Percentiles rank a stretch among this genome's conserved stretches.
Conservation (phyloP, 2,113 vertebrate genomes). For the Nestor notabilis region DNA sequence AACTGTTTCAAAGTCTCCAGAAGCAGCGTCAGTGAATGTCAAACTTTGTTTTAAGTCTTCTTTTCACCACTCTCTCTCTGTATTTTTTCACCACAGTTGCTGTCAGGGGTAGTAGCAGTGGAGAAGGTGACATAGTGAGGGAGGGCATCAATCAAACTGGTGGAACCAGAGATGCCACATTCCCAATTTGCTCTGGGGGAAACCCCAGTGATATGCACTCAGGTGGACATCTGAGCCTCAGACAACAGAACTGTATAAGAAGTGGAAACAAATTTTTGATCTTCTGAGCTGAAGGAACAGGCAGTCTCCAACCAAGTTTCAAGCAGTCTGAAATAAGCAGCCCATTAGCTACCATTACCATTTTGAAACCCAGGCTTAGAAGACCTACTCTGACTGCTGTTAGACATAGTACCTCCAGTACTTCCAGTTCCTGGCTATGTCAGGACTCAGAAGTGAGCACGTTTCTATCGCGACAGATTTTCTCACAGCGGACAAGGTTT, state of each 20-base stretch:
- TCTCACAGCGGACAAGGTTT: background rate
- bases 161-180: background rate
- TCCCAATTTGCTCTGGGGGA: background rate
- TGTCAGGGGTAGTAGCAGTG: background rate
- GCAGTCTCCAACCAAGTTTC: background rate
- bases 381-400: rapidly evolving
- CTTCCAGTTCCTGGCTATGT: background rate
- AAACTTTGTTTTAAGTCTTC: background rate
- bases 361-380: background rate
- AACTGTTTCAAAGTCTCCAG: background rate
- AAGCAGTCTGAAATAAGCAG: background rate
- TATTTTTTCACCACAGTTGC: background rate
- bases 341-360: background rate
- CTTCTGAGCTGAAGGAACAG: background rate
- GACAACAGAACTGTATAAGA: background rate
- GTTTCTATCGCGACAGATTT: rapidly evolving
- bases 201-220: rapidly evolving
- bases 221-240: background rate
- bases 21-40: background rate
- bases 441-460: background rate
- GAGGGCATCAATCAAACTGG: background rate
- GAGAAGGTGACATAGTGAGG: background rate
- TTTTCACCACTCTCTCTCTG: background rate
- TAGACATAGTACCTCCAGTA: background rate
- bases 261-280: background rate